These are phyloP conservation scores for Cantharis flavilabris DNA, from an alignment of 2,888 invertebrate genomes.

Conservation along the genomic window DNA sequence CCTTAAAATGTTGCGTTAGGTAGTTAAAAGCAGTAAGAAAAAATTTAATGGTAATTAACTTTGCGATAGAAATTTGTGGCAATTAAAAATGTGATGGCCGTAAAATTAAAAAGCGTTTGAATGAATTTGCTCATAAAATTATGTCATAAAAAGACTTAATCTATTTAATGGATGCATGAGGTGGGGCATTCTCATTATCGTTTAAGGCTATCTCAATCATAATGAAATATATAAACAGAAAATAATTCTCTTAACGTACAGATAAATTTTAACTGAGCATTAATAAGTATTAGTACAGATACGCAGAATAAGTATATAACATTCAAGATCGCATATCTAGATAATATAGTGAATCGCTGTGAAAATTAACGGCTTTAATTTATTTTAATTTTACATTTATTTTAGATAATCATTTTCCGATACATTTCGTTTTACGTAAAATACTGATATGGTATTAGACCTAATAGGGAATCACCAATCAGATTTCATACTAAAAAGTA, in stretches of 20 bases:
- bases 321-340: background rate
- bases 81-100: background rate
- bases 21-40: background rate
- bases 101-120: background rate
- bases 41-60: background rate
- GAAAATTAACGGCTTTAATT: too few relatives aligned
- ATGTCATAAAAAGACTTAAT: background rate
- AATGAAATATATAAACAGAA: background rate
- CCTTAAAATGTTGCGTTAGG: background rate
- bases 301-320: background rate
- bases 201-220: background rate
- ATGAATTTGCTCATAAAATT: background rate
- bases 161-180: background rate
- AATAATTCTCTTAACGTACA: background rate
- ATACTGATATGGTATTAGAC: too few relatives aligned
- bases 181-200: background rate
- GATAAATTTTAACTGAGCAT: background rate
- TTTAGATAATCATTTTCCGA: too few relatives aligned
- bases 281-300: background rate
- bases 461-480: too few relatives aligned
- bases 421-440: too few relatives aligned
- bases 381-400: too few relatives aligned
- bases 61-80: background rate
- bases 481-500: too few relatives aligned
- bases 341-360: too few relatives aligned